Evolutionary conservation across 2,113 vertebrate species (phyloP).

Genomic region (Daubentonia madagascariensis): DNA sequence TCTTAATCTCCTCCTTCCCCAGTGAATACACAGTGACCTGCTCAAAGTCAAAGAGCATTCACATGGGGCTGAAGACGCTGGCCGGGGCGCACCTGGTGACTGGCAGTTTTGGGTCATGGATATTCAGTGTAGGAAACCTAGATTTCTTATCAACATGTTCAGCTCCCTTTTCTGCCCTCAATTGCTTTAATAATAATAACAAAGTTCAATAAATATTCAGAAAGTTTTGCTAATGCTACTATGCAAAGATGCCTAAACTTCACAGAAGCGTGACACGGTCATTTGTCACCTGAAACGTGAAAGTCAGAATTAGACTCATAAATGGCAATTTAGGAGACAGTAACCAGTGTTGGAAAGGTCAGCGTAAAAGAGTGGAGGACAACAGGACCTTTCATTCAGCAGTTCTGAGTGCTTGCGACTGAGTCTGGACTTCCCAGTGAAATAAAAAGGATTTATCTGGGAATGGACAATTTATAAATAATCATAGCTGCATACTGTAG

Average conservation of each 20-base stretch:
- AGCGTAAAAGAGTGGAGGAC: background rate
- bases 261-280: background rate
- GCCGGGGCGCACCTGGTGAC: rapidly evolving
- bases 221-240: background rate
- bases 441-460: background rate
- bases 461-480: background rate
- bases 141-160: background rate
- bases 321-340: background rate
- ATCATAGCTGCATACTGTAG: background rate
- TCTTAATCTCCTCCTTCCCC: background rate
- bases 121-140: background rate
- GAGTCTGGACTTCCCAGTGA: too few relatives aligned
- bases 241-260: background rate
- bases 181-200: background rate
- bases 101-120: background rate
- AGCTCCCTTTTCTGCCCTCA: background rate
- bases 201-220: background rate
- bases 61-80: rapidly evolving
- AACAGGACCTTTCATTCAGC: background rate
- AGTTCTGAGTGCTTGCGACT: background rate
- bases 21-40: background rate
- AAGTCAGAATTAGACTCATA: background rate
- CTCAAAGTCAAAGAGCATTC: background rate
- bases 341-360: background rate
- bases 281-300: background rate